These are phyloP conservation scores for Drosophila melanosoma DNA, from an alignment of 2,888 invertebrate genomes.

Conservation along the genomic window DNA sequence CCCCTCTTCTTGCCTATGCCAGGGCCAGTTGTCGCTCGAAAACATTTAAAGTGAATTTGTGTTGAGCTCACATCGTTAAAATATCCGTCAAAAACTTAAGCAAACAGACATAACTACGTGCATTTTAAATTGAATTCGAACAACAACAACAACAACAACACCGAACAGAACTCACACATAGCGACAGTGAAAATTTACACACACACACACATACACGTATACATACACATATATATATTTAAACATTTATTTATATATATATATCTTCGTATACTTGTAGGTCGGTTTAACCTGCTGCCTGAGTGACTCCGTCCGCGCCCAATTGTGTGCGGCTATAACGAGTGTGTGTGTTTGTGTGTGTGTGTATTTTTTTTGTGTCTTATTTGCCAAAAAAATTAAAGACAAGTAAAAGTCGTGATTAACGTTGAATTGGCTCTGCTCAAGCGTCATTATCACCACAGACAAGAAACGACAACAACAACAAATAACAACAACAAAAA, in stretches of 20 bases:
- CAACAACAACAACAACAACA: constrained; percentile 51
- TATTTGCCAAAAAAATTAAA: constrained; percentile 84
- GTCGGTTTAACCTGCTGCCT: constrained; percentile 63
- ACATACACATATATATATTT: constrained; percentile 11
- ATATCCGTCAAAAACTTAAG: constrained; percentile 83
- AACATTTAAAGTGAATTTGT: constrained; percentile 81
- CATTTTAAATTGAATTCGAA: constrained; percentile 81
- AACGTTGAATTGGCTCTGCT: constrained; percentile 75
- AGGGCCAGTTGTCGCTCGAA: constrained; percentile 60
- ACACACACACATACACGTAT: constrained; percentile 42
- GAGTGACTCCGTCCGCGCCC: constrained; percentile 71
- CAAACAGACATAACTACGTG: constrained; percentile 81
- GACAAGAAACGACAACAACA: constrained; percentile 46
- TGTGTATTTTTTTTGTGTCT: constrained; percentile 32
- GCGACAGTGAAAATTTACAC: constrained; percentile 76
- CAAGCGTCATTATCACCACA: constrained; percentile 72
- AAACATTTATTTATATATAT: constrained; percentile 7
- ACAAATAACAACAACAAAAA: constrained; percentile 27
- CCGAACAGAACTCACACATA: constrained; percentile 50
- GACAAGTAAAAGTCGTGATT: constrained; percentile 81
- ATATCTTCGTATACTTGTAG: constrained; percentile 53
- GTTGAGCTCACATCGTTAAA: constrained; percentile 82
- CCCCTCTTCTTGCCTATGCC: constrained; percentile 22
- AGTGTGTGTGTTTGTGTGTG: constrained; percentile 23
- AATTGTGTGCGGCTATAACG: constrained; percentile 57